Evolutionary conservation across 1,140 invertebrate species (phyloP).

Genomic region (Calephelis nemesis): DNA sequence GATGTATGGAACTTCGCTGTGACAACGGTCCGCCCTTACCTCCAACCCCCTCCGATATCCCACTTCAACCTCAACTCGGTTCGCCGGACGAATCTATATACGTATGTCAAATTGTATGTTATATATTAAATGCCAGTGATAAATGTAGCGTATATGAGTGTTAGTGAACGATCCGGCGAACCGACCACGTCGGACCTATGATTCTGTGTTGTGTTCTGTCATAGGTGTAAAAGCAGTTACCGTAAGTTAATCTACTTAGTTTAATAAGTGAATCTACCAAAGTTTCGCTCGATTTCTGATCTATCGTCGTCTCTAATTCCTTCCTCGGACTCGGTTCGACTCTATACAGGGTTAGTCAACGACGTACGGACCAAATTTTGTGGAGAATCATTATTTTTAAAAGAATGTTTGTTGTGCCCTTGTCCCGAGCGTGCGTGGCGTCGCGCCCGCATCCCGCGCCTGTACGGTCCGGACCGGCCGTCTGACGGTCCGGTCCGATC

Average conservation of each 20-base stretch:
- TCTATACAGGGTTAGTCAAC: constrained; percentile 59
- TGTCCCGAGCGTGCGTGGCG: constrained; percentile 48
- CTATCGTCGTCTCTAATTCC: constrained; percentile 56
- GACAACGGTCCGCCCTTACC: constrained; percentile 32
- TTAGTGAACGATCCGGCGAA: constrained; percentile 20
- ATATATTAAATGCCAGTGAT: constrained; percentile 11
- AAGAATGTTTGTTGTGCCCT: constrained; percentile 47
- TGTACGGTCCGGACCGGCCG: constrained; percentile 20
- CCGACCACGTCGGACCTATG: constrained; percentile 15
- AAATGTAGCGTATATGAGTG: constrained; percentile 13
- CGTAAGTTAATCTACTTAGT: constrained; percentile 71
- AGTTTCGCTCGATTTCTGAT: constrained; percentile 59
- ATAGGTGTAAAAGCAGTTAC: constrained; percentile 65
- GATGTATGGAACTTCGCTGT: constrained; percentile 39
- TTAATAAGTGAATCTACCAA: constrained; percentile 71
- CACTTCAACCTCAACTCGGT: constrained; percentile 3
- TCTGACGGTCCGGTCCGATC: constrained; percentile 24
- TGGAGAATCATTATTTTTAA: constrained; percentile 49
- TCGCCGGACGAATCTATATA: constrained; percentile 26
- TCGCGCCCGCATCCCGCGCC: constrained; percentile 25
- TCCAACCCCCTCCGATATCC: constrained; percentile 27
- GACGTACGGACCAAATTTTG: constrained; percentile 60
- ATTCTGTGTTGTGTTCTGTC: constrained; percentile 26
- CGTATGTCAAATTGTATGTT: constrained; percentile 20
- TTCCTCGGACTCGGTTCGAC: constrained; percentile 48